Percentiles rank a stretch among this genome's conserved stretches.
phyloP scores from a whole-genome alignment of 2,888 invertebrate species.

The Dolichomitus sp. region DNA sequence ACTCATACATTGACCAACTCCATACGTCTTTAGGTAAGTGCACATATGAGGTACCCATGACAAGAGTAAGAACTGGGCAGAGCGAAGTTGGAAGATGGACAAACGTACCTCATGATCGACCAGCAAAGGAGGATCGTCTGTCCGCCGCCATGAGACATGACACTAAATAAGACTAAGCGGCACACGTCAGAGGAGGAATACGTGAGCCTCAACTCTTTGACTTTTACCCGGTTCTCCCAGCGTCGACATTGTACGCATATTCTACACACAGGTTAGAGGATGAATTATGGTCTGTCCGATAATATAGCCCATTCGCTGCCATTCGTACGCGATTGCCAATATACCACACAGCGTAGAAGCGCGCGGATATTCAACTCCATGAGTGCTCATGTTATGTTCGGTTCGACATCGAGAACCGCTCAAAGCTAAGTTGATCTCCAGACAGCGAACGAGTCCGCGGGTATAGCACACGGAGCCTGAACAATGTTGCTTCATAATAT shows the following conservation, averaged over 20 bases:
- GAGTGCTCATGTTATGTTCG: conserved; percentile 5
- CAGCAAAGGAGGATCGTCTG: conserved; percentile 29
- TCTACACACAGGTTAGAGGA: conserved; percentile 46
- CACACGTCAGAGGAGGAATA: conserved; percentile 53
- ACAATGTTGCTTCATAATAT: conserved; percentile 62
- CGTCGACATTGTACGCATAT: conserved; percentile 35
- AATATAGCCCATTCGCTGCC: conserved; percentile 60
- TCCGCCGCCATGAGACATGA: conserved; percentile 44
- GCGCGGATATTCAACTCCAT: conserved; percentile 7
- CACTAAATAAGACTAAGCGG: conserved; percentile 62
- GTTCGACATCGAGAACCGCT: conserved; percentile 62
- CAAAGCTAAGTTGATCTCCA: conserved; percentile 49
- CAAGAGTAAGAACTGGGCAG: conserved; percentile 1
- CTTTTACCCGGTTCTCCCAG: conserved; percentile 2
- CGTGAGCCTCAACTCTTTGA: conserved; percentile 38
- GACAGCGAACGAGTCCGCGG: conserved; percentile 32
- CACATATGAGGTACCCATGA: neutral
- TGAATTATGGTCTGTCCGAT: conserved; percentile 64
- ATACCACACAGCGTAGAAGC: conserved; percentile 26
- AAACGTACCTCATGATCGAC: conserved; percentile 44
- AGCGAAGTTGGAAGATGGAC: conserved; percentile 41
- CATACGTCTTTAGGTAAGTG: neutral
- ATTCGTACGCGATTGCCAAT: conserved; percentile 56
- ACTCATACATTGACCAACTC: neutral
- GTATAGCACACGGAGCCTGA: conserved; percentile 23